Evolutionary conservation across 2,888 invertebrate genomes (phyloP).

Genomic region (Arctia plantaginis): DNA sequence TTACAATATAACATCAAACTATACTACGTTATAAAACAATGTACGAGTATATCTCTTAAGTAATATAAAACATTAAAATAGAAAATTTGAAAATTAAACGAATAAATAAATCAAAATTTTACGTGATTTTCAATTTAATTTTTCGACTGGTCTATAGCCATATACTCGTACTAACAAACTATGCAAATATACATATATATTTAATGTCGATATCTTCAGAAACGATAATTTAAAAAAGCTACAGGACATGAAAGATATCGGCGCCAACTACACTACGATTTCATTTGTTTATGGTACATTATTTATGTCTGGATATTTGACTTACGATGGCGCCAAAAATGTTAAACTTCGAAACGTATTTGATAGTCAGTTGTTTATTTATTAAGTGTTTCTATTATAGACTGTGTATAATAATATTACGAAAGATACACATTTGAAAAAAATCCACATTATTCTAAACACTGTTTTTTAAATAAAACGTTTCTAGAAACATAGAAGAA

Average conservation of each 20-base stretch:
- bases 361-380: conserved; percentile 11
- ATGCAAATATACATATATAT: conserved; percentile 32
- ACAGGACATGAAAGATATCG: conserved; percentile 17
- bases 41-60: neutral
- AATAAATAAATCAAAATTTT: conserved; percentile 17
- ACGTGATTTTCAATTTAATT: conserved; percentile 20
- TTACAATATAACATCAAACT: neutral
- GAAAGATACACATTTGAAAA: neutral
- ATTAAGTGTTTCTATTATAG: neutral
- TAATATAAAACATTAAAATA: neutral
- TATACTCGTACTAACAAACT: conserved; percentile 31
- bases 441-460: neutral
- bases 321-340: conserved; percentile 43
- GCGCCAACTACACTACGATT: conserved; percentile 17
- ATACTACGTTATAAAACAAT: too few species aligned
- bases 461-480: neutral
- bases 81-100: conserved; percentile 14
- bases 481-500: neutral
- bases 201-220: conserved; percentile 13
- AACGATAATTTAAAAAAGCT: conserved; percentile 24
- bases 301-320: conserved; percentile 11
- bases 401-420: neutral
- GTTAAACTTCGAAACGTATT: conserved; percentile 20
- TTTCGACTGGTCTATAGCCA: conserved; percentile 37
- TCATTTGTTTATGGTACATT: neutral